Evolutionary conservation across 2,888 invertebrate genomes (phyloP).

Genomic region (Bembecia ichneumoniformis): DNA sequence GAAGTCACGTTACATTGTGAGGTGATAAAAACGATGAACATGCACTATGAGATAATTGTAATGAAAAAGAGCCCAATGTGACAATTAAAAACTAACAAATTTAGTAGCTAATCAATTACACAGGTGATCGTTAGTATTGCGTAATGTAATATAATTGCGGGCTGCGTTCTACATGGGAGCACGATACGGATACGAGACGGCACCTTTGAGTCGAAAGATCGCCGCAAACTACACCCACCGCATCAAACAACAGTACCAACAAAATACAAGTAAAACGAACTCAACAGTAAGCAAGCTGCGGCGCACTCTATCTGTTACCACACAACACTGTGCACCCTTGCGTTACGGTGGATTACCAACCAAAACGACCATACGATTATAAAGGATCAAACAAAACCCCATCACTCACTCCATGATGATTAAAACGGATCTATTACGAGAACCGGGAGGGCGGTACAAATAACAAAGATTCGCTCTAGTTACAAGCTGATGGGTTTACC

Average conservation of each 20-base stretch:
- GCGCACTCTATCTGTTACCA: slow-evolving; percentile 45
- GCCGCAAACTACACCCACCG: slow-evolving; percentile 56
- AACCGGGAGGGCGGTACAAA: slow-evolving; percentile 21
- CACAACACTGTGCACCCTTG: slow-evolving; percentile 61
- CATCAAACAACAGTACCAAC: slow-evolving; percentile 36
- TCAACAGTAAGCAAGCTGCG: slow-evolving; percentile 50
- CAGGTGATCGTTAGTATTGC: slow-evolving; percentile 49
- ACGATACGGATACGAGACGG: slow-evolving; percentile 50
- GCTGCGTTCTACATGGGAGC: slow-evolving; percentile 65
- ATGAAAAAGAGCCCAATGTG: slow-evolving; percentile 18
- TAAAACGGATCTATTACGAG: neutral
- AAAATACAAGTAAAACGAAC: slow-evolving; percentile 41
- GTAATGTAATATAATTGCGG: slow-evolving; percentile 46
- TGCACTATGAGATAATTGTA: slow-evolving; percentile 21
- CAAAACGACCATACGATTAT: slow-evolving; percentile 50
- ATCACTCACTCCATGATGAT: slow-evolving; percentile 64
- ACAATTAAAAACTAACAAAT: slow-evolving; percentile 32
- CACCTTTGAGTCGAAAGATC: slow-evolving; percentile 45
- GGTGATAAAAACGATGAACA: slow-evolving; percentile 23
- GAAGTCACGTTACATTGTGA: neutral
- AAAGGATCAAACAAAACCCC: slow-evolving; percentile 68
- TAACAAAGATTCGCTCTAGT: slow-evolving; percentile 15
- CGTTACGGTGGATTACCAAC: slow-evolving; percentile 54
- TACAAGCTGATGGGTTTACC: slow-evolving; percentile 66
- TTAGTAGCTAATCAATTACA: slow-evolving; percentile 25